These are phyloP conservation scores for Tuta absoluta DNA, from an alignment of 2,888 invertebrate genomes.

Conservation along the genomic window DNA sequence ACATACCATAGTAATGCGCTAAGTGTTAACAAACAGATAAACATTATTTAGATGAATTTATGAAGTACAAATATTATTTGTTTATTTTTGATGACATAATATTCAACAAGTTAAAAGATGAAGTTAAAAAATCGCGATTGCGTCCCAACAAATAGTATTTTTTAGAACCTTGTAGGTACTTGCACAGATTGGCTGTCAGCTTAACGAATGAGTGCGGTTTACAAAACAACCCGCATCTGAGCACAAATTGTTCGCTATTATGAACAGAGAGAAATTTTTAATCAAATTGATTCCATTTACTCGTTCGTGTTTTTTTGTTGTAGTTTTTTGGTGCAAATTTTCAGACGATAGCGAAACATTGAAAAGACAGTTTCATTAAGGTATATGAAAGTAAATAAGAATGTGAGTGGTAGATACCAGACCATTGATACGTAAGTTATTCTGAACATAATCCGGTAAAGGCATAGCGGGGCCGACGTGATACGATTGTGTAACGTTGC, in stretches of 20 bases:
- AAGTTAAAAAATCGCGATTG: too few species aligned
- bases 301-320: slow-evolving; percentile 25
- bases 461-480: slow-evolving; percentile 56
- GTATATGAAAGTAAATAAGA: too few species aligned
- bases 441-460: slow-evolving; percentile 67
- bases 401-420: too few species aligned
- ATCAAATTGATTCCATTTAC: slow-evolving; percentile 22
- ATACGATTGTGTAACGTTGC: slow-evolving; percentile 69
- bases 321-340: neutral
- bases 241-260: neutral
- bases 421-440: slow-evolving; percentile 23
- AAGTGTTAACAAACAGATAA: too few species aligned
- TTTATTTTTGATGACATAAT: neutral
- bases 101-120: too few species aligned
- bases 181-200: slow-evolving; percentile 5
- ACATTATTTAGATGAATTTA: neutral
- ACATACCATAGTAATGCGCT: too few species aligned
- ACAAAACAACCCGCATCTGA: slow-evolving; percentile 7
- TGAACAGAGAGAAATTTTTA: neutral
- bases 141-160: neutral
- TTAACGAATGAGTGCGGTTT: slow-evolving; percentile 9
- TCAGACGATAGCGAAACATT: neutral
- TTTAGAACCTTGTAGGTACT: neutral
- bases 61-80: neutral
- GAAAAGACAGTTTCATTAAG: neutral